These are phyloP conservation scores for Saimiri boliviensis DNA, from an alignment of 2,113 vertebrate species.

Conservation along the genomic window DNA sequence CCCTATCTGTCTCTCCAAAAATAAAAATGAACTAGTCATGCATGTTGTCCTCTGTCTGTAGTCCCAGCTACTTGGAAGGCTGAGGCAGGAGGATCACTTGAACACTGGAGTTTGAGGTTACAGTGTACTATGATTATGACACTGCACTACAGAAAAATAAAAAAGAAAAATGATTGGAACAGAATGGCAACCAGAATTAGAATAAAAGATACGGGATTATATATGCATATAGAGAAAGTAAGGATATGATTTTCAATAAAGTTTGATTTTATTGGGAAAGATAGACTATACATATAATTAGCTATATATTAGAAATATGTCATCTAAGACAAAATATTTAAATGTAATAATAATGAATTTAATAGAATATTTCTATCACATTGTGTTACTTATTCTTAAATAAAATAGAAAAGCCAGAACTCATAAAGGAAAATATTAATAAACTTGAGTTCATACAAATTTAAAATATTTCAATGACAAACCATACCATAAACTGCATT, in stretches of 20 bases:
- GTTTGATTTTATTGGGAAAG: neutral
- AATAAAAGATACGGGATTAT: neutral
- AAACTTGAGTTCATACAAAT: neutral
- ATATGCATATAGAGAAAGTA: neutral
- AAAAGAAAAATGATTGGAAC: neutral
- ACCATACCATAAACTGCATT: neutral
- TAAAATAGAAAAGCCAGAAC: neutral
- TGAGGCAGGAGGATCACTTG: no score
- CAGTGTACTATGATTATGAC: no score
- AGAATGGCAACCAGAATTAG: neutral
- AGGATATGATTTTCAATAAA: constrained; percentile 8
- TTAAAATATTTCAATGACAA: neutral
- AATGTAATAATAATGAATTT: neutral
- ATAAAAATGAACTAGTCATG: no score
- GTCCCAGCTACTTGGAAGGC: no score
- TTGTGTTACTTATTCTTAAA: neutral
- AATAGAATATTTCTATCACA: neutral
- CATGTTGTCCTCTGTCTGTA: no score
- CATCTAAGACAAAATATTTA: neutral
- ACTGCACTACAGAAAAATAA: no score
- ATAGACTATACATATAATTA: neutral
- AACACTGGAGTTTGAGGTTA: no score
- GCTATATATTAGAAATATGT: neutral
- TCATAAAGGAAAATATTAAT: neutral
- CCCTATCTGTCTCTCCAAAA: no score